phyloP scores from a whole-genome alignment of 1,140 invertebrate species.

The Potamilus streckersoni region DNA sequence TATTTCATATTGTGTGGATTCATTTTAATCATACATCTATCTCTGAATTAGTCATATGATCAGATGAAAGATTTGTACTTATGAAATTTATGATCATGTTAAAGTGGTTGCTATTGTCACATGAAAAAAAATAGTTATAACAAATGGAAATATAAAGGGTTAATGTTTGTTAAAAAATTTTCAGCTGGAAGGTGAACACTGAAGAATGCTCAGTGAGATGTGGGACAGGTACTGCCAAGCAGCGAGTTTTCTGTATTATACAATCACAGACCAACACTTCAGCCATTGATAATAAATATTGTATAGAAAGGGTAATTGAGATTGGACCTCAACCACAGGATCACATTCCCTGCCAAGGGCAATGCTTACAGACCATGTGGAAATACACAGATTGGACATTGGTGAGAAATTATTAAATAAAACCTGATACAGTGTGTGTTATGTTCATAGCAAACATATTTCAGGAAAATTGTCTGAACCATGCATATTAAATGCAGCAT shows the following conservation, averaged over 20 bases:
- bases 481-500: no score
- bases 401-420: conserved; percentile 49
- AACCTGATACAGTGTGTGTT: not conserved
- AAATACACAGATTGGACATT: conserved; percentile 79
- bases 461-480: no score
- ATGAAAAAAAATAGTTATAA: not conserved
- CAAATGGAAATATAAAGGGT: not conserved
- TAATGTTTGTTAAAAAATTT: conserved; percentile 48
- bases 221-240: conserved; percentile 54
- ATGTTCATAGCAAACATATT: no score
- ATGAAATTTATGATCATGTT: not conserved
- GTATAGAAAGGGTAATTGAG: conserved; percentile 59
- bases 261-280: conserved; percentile 42
- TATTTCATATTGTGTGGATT: no score
- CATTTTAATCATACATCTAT: conserved; percentile 1
- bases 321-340: conserved; percentile 70
- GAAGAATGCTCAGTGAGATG: conserved; percentile 68
- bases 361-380: conserved; percentile 78
- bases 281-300: conserved; percentile 36
- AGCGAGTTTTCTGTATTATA: conserved; percentile 72
- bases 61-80: not conserved
- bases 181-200: conserved; percentile 72
- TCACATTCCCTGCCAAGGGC: conserved; percentile 74
- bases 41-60: not conserved
- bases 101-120: not conserved